Evolutionary conservation across 1,140 invertebrate species (phyloP).

Genomic region (Ditylenchus dipsaci): DNA sequence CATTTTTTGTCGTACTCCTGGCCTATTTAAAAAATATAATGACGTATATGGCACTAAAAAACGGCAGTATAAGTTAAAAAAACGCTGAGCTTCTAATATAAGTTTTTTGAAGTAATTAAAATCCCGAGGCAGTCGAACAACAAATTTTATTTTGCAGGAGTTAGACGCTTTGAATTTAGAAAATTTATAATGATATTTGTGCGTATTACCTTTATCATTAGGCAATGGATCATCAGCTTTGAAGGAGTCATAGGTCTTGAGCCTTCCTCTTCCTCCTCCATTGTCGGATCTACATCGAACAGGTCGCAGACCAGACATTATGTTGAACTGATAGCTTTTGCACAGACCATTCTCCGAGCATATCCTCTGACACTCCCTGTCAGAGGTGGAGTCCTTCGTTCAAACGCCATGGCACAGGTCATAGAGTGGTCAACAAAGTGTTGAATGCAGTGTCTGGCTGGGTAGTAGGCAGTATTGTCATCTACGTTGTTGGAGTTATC

Average conservation of each 20-base stretch:
- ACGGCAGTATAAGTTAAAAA: no score
- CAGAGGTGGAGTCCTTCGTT: slow-evolving; percentile 26
- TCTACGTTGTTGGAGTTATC: slow-evolving; percentile 6
- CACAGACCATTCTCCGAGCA: slow-evolving; percentile 18
- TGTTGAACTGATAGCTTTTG: slow-evolving; percentile 20
- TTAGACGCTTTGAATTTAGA: no score
- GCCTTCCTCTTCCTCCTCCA: neutral
- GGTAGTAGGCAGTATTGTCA: neutral
- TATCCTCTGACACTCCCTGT: slow-evolving; percentile 33
- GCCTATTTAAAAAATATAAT: no score
- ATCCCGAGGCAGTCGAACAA: no score
- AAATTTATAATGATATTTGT: no score
- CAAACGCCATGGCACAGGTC: slow-evolving; percentile 33
- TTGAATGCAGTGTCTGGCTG: slow-evolving; percentile 12
- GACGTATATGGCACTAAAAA: no score
- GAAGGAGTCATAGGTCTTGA: neutral
- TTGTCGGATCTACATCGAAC: slow-evolving; percentile 13
- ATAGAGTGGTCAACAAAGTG: slow-evolving; percentile 26
- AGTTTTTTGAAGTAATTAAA: no score
- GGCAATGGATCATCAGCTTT: neutral
- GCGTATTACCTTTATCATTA: neutral
- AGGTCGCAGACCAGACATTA: slow-evolving; percentile 18
- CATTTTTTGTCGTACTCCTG: no score
- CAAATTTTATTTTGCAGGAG: no score
- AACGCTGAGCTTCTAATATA: no score